These are phyloP conservation scores for Chlorops oryzae DNA, from an alignment of 1,140 invertebrate species.

Conservation along the genomic window DNA sequence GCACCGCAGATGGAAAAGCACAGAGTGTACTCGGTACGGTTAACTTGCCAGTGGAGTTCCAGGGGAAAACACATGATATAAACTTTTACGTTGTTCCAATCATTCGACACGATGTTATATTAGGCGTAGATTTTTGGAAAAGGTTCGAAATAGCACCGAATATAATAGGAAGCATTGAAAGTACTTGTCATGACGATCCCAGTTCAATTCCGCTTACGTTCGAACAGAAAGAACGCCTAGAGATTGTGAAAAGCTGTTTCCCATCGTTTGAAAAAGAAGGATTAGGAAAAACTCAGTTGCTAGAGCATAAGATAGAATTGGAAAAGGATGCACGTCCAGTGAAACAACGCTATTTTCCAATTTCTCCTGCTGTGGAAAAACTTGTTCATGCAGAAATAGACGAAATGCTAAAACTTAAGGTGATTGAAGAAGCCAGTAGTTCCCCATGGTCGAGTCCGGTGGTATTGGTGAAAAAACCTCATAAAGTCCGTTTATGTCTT, in stretches of 20 bases:
- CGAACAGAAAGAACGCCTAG: background rate
- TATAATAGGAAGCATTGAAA: background rate
- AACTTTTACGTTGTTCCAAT: background rate
- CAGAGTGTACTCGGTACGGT: background rate
- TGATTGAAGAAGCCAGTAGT: conserved; percentile 17
- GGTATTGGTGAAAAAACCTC: conserved; percentile 28
- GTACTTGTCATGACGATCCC: too few species aligned
- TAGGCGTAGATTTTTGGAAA: background rate
- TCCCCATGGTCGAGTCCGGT: conserved; percentile 13
- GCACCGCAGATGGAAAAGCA: background rate
- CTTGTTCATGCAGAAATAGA: conserved; percentile 20
- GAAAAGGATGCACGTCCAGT: conserved; percentile 10
- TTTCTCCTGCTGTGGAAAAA: conserved; percentile 20
- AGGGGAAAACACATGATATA: background rate
- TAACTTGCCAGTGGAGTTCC: background rate
- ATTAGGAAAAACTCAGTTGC: conserved; percentile 13
- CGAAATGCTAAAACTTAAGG: conserved; percentile 22
- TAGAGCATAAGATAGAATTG: conserved; percentile 31
- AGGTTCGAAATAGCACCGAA: background rate
- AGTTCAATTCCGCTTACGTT: background rate
- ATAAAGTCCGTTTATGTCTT: conserved; percentile 28
- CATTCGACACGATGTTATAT: background rate
- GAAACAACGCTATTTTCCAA: conserved; percentile 25
- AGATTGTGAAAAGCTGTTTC: background rate
- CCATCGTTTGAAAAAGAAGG: conserved; percentile 1